Evolutionary conservation across 2,113 vertebrate species (phyloP), one percentile per base, ranked within the genome.

Genomic region (Rhegmatorhina hoffmannsi): DNA sequence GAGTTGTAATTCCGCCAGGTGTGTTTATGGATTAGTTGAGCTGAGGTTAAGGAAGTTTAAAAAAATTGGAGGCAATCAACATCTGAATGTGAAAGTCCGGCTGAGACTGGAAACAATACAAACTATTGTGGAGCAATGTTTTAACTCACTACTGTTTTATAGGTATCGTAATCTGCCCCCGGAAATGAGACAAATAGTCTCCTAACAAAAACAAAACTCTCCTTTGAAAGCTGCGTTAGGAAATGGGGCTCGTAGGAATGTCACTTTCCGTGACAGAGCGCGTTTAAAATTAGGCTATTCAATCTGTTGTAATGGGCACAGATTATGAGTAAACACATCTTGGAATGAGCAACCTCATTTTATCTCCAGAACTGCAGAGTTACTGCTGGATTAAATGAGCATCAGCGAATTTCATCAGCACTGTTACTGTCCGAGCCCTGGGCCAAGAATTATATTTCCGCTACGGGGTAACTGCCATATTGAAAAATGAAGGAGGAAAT

Each of bases 161-260:
- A 97, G 95, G 97, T 95, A 95, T 90, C 95, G 68, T 94, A 98
- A 97, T 96, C 92, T 79, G 50, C 52, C 85, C 94, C 93, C 79
- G 85, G 96, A 97, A 97, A 97, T 94, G 86, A 79, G 84, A 82
- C 89, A 94, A 96, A 97, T 91, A 94, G 92, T 60, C 64, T 95
- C 95, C 29, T 84, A 90, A 90, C 49, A 81, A 88, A 92, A 88
- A 92, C 90, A 95, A 92, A 96, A 97, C 74, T 94, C 89, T 86
- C 50, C 50, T 93, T 95, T 97, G 96, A 97, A 97, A 96, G 86
- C 90, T 70, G 28, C 92, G 97, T 97, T 96, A 96, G 90, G 96
- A 96, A 97, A 89, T 56, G 63, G 70, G 78, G 87, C 91, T 90
- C 17, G 3, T 91, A 96, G 84, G 83, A 95, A 95, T 95, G 96